These are phyloP conservation scores for Talpa occidentalis DNA, from an alignment of 2,113 vertebrate species.

Conservation along the genomic window DNA sequence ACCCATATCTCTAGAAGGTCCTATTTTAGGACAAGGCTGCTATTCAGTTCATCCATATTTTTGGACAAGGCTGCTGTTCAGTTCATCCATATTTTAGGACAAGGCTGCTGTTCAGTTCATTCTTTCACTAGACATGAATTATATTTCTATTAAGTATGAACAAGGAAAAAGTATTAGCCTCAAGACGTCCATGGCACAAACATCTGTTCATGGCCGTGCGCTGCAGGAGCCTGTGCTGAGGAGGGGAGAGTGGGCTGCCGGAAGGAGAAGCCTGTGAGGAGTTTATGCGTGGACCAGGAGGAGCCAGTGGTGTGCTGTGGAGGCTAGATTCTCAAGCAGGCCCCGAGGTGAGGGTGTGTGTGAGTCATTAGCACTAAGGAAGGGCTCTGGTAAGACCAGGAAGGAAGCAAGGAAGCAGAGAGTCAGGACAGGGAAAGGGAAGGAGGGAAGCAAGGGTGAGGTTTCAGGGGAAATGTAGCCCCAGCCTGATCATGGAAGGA, in stretches of 20 bases:
- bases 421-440: neutral
- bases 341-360: neutral
- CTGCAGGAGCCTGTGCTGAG: neutral
- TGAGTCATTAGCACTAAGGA: neutral
- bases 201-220: neutral
- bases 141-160: neutral
- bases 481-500: neutral
- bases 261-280: neutral
- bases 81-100: neutral
- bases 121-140: neutral
- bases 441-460: neutral
- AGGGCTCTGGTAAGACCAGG: neutral
- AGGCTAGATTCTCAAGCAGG: too few species aligned
- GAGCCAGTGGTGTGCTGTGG: neutral
- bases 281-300: neutral
- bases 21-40: neutral
- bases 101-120: neutral
- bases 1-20: neutral
- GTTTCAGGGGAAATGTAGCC: neutral
- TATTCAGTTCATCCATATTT: neutral
- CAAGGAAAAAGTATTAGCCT: neutral
- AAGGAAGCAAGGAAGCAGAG: neutral
- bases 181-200: neutral
- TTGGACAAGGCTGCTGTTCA: neutral
- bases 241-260: neutral